Evolutionary conservation across 2,113 vertebrate species (phyloP).

Genomic region (Origma solitaria): DNA sequence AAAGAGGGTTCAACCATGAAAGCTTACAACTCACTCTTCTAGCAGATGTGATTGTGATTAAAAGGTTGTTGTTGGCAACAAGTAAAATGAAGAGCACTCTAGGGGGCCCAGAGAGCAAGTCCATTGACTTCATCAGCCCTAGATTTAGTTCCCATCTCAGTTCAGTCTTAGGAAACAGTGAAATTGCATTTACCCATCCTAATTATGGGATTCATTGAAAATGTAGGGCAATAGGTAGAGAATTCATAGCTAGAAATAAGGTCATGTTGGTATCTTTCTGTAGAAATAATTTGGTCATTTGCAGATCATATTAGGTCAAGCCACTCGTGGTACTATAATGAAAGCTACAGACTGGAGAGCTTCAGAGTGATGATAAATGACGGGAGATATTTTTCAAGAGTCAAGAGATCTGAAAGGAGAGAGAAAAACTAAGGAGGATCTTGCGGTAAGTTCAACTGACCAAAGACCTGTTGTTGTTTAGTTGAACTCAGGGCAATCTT

Average conservation of each 20-base stretch:
- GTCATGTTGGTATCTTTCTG: background rate
- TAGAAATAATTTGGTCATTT: conserved; percentile 27
- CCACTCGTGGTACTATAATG: background rate
- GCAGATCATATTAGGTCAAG: conserved; percentile 11
- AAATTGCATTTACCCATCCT: background rate
- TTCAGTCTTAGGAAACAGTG: background rate
- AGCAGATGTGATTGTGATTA: conserved; percentile 30
- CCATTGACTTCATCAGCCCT: conserved; percentile 23
- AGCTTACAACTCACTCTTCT: background rate
- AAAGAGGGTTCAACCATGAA: background rate
- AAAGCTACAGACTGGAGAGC: background rate
- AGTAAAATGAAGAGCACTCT: conserved; percentile 38
- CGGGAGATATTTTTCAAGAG: background rate
- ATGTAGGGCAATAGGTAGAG: background rate
- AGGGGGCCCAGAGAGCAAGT: background rate
- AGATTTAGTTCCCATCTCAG: background rate
- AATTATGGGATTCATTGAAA: background rate
- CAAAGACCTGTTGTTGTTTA: background rate
- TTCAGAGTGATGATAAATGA: background rate
- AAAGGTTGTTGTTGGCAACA: conserved; percentile 25
- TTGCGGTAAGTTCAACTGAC: background rate
- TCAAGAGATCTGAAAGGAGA: background rate
- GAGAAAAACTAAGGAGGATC: background rate
- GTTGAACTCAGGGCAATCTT: background rate
- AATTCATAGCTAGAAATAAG: background rate